phyloP scores from a whole-genome alignment of 2,888 invertebrate species.

The Acrobasis consociella region DNA sequence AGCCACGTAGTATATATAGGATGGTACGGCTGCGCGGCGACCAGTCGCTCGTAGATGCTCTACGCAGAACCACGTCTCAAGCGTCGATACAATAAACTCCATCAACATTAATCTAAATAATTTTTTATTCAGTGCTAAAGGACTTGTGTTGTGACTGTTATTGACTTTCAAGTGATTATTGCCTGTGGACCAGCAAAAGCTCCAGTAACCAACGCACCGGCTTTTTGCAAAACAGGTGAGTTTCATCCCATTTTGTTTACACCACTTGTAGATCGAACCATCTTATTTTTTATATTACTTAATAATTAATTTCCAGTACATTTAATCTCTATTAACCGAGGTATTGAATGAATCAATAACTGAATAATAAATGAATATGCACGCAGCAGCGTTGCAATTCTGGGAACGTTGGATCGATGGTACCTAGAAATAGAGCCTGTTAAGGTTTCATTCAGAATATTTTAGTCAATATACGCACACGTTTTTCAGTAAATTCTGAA shows the following conservation, averaged over 20 bases:
- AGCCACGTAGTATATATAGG: slow-evolving; percentile 69
- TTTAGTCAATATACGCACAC: background rate
- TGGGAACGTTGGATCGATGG: slow-evolving; percentile 1
- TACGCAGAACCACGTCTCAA: slow-evolving; percentile 46
- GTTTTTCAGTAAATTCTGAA: background rate
- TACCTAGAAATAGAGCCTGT: background rate
- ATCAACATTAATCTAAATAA: slow-evolving; percentile 12
- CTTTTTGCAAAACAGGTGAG: slow-evolving; percentile 19
- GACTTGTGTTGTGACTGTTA: slow-evolving; percentile 49
- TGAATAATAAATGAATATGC: background rate
- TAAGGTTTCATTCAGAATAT: background rate
- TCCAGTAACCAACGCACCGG: background rate
- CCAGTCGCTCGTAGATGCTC: slow-evolving; percentile 65
- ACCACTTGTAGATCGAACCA: background rate
- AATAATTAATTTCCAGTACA: background rate
- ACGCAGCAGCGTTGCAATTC: background rate
- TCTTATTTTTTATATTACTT: background rate
- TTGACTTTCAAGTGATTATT: slow-evolving; percentile 21
- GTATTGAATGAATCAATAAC: no score
- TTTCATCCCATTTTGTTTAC: slow-evolving; percentile 8
- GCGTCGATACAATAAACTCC: slow-evolving; percentile 20
- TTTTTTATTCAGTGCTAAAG: slow-evolving; percentile 44
- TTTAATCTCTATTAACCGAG: background rate
- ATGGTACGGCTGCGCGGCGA: slow-evolving; percentile 60
- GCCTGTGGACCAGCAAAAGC: background rate